Percentiles rank a stretch among this genome's conserved stretches.
phyloP scores from a whole-genome alignment of 2,113 vertebrate species.

The Nymphicus hollandicus region DNA sequence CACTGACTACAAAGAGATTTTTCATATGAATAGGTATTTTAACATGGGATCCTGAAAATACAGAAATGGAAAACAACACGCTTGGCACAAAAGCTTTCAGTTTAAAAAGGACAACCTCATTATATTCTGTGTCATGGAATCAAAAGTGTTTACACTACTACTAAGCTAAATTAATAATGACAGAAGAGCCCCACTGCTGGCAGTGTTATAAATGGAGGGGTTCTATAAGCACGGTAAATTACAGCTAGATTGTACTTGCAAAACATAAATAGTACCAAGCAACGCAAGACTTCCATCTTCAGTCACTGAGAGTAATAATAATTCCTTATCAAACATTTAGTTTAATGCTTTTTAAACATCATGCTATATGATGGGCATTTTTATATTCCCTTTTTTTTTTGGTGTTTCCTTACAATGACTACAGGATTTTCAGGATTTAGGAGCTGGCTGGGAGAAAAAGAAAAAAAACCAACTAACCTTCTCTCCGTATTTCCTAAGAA shows the following conservation, averaged over 20 bases:
- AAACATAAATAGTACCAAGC: background rate
- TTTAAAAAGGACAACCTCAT: background rate
- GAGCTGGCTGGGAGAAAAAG: background rate
- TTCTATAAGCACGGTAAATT: background rate
- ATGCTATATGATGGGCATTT: background rate
- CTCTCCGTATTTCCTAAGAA: background rate
- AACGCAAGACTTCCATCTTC: background rate
- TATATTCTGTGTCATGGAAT: background rate
- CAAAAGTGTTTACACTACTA: background rate
- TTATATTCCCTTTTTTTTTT: background rate
- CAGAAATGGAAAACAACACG: background rate
- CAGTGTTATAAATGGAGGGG: background rate
- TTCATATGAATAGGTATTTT: background rate
- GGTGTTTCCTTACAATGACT: background rate
- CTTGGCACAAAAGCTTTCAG: background rate
- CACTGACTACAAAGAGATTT: background rate
- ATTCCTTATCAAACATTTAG: background rate
- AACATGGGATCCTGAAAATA: background rate
- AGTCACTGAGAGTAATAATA: background rate
- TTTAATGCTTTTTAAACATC: background rate
- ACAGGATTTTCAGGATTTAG: constrained; percentile 21
- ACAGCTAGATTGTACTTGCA: background rate
- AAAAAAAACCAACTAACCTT: background rate
- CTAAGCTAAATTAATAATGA: background rate
- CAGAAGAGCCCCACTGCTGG: background rate